Base-by-base conservation (phyloP, 2,888 invertebrate genomes). In the Eupeodes latifasciatus region DNA sequence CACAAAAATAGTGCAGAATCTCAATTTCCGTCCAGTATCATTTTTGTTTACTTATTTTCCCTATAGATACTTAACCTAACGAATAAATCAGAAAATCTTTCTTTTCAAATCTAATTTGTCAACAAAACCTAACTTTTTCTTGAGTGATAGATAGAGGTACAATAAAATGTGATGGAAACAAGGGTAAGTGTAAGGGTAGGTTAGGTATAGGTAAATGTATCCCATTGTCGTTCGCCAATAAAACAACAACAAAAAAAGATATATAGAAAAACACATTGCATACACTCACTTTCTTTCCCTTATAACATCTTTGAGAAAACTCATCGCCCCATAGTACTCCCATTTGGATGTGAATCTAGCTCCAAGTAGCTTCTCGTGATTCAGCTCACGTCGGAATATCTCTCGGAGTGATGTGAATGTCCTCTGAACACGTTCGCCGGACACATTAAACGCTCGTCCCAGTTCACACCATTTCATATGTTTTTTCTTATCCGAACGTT, bases 311-410 rank as follows among this genome's bases (percentile, higher is more conserved):
- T 93, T 93, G 4, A 93, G 91, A 64, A 93, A 93, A 4, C 92
- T 91, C 93, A 93, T 93, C 76, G 91, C 92, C 82, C 92, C 92
- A 79, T 93, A 93, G 80, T 92, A 93, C 55, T 93, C 93, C 93
- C 93, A 93, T 71, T 93, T 93, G 55, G 93, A 93, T 89, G 92
- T 92, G 83, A 93, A 93, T 3, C 92, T 91, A 4, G 90, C 83
- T 69, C 93, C 93, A 81, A 93, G 89, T 92, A 93, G 90, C 84
- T 93, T 93, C 81, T 93, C 93, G 69, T 93, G 92, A 72, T 93
- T 93, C 36, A 93, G 86, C 79, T 93, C 93, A 5, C 93, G 91
- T 0, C 93, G 91, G 75, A 93, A 93, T 83, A 93, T 93, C 89
- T 93, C 93, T 4, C 93, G 90, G 19, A 93, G 78, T 0, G 93